A percentile compares a stretch with the other conserved stretches of the same genome.
Conservation (phyloP, 2,113 vertebrate genomes). For the Scatophagus argus region DNA sequence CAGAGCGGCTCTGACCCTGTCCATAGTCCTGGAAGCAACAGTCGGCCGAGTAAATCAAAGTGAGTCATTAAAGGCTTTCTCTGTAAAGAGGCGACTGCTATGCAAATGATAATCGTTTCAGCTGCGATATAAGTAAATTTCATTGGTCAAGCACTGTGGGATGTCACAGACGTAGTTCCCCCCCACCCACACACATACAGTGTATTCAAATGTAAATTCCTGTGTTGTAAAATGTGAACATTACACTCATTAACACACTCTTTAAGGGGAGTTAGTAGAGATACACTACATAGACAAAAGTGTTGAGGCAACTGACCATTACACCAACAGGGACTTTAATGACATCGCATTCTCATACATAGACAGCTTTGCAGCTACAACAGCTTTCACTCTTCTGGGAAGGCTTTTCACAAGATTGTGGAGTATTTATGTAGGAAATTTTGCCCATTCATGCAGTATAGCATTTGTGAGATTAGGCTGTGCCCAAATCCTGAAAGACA, state of each 20-base stretch:
- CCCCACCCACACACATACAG: slow-evolving; percentile 1
- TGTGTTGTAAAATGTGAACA: slow-evolving; percentile 8
- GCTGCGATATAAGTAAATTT: background rate
- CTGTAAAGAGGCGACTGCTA: background rate
- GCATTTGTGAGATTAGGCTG: too few relatives aligned
- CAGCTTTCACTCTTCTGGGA: too few relatives aligned
- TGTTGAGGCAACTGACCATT: too few relatives aligned
- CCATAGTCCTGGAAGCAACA: slow-evolving; percentile 72
- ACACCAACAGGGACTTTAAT: too few relatives aligned
- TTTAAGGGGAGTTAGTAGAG: slow-evolving; percentile 8
- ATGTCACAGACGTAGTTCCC: background rate
- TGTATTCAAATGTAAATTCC: slow-evolving; percentile 13
- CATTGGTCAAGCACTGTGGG: background rate
- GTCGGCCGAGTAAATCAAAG: slow-evolving; percentile 55
- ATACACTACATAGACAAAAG: too few relatives aligned
- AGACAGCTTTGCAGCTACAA: too few relatives aligned
- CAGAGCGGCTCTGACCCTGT: slow-evolving; percentile 52
- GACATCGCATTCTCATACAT: too few relatives aligned
- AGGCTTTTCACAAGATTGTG: too few relatives aligned
- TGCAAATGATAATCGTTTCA: slow-evolving; percentile 45
- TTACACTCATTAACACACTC: too few relatives aligned
- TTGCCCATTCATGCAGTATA: too few relatives aligned
- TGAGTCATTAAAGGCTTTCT: slow-evolving; percentile 45
- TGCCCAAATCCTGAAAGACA: too few relatives aligned
- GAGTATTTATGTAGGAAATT: too few relatives aligned